Evolutionary conservation across 1,140 invertebrate species (phyloP), one percentile per base, ranked within the genome.

Genomic region (Drosophila gunungcola): DNA sequence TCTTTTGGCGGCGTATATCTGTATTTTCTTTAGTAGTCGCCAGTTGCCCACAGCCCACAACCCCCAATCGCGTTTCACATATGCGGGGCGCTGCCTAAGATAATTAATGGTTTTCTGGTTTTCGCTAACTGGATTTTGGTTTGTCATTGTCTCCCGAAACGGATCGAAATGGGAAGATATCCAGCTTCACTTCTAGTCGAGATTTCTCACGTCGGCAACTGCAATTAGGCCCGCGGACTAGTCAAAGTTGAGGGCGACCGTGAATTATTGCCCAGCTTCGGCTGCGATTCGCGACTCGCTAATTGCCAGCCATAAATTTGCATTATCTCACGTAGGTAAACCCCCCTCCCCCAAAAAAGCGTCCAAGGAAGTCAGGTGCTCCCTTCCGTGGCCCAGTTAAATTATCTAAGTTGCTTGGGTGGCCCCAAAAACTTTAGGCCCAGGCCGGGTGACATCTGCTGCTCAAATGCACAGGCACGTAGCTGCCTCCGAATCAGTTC

Each of bases 291-390:
- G 75, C 83, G 80, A 76, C 55, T 80, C 72, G 83, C 83, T 88
- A 88, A 88, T 88, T 89, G 84, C 84, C 84, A 70, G 76, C 84
- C 80, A 88, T 88, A 88, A 88, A 88, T 88, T 83, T 88, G 80
- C 84, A 88, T 88, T 88, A 88, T 89, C 83, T 80, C 83, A 88
- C 84, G 83, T 88, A 88, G 57, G 39, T 43, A 54, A 72, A 51
- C 21, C 69, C 48, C 51, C 60, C 1, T 1, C 16, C 16, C 16
- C 16, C 16, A 21, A 43, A 65, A 45, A 62, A 67, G 60, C 73
- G 48, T 51, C 52, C 56, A 52, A 48, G 48, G 68, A 65, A 56
- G 43, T 67, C 10, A 1, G 13, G 2, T 21, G 13, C 34, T 54
- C 38, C 51, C 27, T 29, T 32, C 29, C 29, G 55, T 48, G 76